phyloP scores from a whole-genome alignment of 2,888 invertebrate species.

The Drosophila ustulata region DNA sequence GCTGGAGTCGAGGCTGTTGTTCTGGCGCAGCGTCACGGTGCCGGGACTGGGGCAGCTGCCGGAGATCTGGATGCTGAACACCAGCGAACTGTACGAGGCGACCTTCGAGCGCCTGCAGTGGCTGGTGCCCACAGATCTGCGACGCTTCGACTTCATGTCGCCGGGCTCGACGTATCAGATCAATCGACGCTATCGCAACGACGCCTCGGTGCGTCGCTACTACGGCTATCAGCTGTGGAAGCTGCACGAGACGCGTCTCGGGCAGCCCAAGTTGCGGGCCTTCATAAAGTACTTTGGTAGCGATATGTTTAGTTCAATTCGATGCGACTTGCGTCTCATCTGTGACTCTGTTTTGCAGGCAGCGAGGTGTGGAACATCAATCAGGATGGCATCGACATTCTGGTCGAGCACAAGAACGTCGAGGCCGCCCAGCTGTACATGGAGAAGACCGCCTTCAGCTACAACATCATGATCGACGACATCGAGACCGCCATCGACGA shows the following conservation, averaged over 20 bases:
- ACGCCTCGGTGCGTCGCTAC: slow-evolving; percentile 71
- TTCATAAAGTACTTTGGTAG: slow-evolving; percentile 75
- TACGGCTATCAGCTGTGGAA: slow-evolving; percentile 91
- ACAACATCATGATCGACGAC: slow-evolving; percentile 90
- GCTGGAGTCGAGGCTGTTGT: slow-evolving; percentile 20
- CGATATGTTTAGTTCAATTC: too few relatives aligned
- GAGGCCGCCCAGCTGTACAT: slow-evolving; percentile 88
- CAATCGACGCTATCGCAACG: slow-evolving; percentile 76
- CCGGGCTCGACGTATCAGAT: slow-evolving; percentile 77
- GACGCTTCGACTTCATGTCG: slow-evolving; percentile 76
- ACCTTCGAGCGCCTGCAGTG: slow-evolving; percentile 77
- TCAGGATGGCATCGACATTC: slow-evolving; percentile 87
- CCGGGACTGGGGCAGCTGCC: slow-evolving; percentile 51
- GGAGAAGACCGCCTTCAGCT: slow-evolving; percentile 87
- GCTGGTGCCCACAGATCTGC: slow-evolving; percentile 70
- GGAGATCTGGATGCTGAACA: slow-evolving; percentile 56
- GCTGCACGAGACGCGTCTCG: slow-evolving; percentile 84
- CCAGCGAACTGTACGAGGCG: slow-evolving; percentile 70
- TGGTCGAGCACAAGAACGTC: slow-evolving; percentile 87
- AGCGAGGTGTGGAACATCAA: slow-evolving; percentile 84
- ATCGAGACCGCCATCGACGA: slow-evolving; percentile 90
- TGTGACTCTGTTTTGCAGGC: slow-evolving; percentile 55
- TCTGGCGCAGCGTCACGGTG: slow-evolving; percentile 63
- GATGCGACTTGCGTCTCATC: too few relatives aligned
- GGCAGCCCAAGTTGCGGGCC: slow-evolving; percentile 44